A percentile compares a stretch with the other conserved stretches of the same genome.
These are phyloP conservation scores for Hoplostethus atlanticus DNA, from an alignment of 2,797 vertebrate genomes.

Conservation along the genomic window DNA sequence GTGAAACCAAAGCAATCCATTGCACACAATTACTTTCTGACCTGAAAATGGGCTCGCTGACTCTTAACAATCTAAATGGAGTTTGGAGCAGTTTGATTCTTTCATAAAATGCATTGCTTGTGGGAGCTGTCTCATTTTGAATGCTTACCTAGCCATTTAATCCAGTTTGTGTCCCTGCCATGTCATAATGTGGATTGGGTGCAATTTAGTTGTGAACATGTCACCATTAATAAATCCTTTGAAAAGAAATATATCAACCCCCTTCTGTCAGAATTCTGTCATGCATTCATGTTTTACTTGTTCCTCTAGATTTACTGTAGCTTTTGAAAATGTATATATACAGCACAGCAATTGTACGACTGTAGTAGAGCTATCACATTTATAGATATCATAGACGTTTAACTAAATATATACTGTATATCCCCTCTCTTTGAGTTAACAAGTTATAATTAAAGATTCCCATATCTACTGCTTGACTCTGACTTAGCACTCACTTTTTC, in stretches of 20 bases:
- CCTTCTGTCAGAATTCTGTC: constrained; percentile 22
- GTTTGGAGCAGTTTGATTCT: constrained; percentile 40
- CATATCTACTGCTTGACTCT: constrained; percentile 17
- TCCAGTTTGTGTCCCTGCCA: constrained; percentile 23
- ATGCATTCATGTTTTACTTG: constrained; percentile 22
- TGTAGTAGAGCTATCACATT: constrained; percentile 19
- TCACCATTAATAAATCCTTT: constrained; percentile 25
- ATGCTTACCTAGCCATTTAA: constrained; percentile 32
- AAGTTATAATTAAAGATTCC: constrained; percentile 49
- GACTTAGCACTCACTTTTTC: constrained; percentile 38
- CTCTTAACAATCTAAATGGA: constrained; percentile 52
- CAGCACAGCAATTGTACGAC: neutral
- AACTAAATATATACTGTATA: neutral
- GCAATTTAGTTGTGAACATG: constrained; percentile 41
- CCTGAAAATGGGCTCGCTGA: constrained; percentile 42
- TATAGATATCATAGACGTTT: constrained; percentile 17
- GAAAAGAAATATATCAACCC: constrained; percentile 10
- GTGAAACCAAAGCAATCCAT: constrained; percentile 55
- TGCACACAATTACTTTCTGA: constrained; percentile 57
- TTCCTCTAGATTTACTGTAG: constrained; percentile 19
- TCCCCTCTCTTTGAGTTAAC: neutral
- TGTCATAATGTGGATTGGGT: constrained; percentile 46
- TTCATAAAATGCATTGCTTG: constrained; percentile 41
- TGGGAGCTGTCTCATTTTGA: constrained; percentile 43
- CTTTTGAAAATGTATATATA: constrained; percentile 27